phyloP scores from a whole-genome alignment of 1,140 invertebrate genomes.

The Copidosoma floridanum region DNA sequence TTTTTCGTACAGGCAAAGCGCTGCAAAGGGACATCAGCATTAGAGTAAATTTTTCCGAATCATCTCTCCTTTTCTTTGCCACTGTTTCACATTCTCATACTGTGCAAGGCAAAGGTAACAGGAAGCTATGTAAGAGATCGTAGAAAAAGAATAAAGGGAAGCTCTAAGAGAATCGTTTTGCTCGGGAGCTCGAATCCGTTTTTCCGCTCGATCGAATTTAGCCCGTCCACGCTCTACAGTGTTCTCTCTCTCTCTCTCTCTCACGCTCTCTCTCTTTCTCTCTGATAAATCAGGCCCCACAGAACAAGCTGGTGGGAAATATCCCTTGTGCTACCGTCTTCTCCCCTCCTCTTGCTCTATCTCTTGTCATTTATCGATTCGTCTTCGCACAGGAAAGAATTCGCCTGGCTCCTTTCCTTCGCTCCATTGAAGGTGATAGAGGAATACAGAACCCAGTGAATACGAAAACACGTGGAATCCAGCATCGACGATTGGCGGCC shows the following conservation, averaged over 20 bases:
- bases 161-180: constrained; percentile 19
- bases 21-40: background rate
- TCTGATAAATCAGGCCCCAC: constrained; percentile 15
- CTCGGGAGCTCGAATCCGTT: constrained; percentile 13
- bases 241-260: no score
- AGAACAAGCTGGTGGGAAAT: background rate
- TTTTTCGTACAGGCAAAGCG: background rate
- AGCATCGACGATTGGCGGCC: background rate
- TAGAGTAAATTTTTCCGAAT: constrained; percentile 11
- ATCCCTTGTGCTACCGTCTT: constrained; percentile 1
- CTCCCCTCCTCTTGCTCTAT: no score
- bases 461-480: no score
- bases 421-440: background rate
- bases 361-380: constrained; percentile 8
- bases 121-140: background rate
- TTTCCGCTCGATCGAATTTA: constrained; percentile 18
- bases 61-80: no score
- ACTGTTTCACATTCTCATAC: no score
- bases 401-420: background rate
- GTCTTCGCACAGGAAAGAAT: no score
- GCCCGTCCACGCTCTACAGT: background rate
- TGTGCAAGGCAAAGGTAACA: no score
- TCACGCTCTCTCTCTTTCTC: no score
- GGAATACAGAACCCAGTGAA: background rate
- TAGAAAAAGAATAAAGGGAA: background rate